Conservation (phyloP, 2,797 vertebrate species). For the Hemibagrus guttatus region DNA sequence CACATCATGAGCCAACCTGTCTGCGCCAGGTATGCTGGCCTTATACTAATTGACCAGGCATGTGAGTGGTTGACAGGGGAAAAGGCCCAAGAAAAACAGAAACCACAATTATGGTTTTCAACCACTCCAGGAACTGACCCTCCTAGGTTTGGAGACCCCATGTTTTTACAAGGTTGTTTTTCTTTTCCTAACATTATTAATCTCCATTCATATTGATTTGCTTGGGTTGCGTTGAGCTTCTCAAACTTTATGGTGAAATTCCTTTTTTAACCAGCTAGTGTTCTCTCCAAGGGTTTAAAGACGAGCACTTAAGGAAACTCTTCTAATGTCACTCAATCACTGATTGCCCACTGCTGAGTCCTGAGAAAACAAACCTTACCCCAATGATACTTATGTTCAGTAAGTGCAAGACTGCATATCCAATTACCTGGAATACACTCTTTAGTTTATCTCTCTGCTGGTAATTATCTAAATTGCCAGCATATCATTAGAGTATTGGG, state of each 20-base stretch:
- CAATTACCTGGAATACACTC: conserved; percentile 97
- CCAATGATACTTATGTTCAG: conserved; percentile 66
- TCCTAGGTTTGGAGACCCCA: conserved; percentile 4
- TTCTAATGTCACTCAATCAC: conserved; percentile 44
- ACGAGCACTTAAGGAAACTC: conserved; percentile 24
- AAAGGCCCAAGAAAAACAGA: conserved; percentile 51
- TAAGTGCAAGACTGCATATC: conserved; percentile 76
- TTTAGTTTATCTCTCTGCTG: conserved; percentile 96
- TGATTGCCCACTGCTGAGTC: conserved; percentile 41
- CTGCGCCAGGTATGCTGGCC: conserved; percentile 69
- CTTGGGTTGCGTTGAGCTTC: conserved; percentile 50
- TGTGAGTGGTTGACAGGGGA: conserved; percentile 44
- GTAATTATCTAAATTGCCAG: conserved; percentile 98
- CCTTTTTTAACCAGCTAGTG: conserved; percentile 6
- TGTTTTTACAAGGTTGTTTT: conserved; percentile 44
- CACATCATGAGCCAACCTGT: conserved; percentile 62
- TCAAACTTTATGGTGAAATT: conserved; percentile 12
- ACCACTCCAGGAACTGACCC: conserved; percentile 8
- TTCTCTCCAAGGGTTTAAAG: conserved; percentile 19
- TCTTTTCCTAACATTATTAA: conserved; percentile 42
- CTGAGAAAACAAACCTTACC: conserved; percentile 55
- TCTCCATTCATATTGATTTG: conserved; percentile 51
- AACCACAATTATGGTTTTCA: conserved; percentile 39
- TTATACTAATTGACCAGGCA: conserved; percentile 68
- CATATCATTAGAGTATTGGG: conserved; percentile 88